Base-by-base conservation (phyloP, 2,113 vertebrate genomes). In the Gulo gulo region DNA sequence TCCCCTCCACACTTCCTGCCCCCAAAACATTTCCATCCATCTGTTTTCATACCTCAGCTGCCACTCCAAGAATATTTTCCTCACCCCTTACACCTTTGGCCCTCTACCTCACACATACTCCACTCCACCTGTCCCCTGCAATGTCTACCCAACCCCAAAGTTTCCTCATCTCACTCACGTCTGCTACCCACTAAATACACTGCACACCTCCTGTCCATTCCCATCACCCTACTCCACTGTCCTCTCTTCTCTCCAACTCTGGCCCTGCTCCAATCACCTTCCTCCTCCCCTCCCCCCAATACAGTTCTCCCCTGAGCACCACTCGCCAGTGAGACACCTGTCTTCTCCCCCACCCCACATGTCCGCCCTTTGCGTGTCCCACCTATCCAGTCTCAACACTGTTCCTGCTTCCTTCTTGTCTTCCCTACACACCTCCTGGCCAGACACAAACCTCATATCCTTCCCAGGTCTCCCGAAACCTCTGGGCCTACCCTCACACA, bases 11-110 rank as follows among this genome's bases (percentile, higher is more conserved):
- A 93, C 2, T 39, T 93, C 59, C 86, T 89, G 31, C 20, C 52
- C 67, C 67, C 79, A 52, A 87, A 97, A 93, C 52, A 59, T 24
- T 91, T 94, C 73, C 80, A 65, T 79, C 85, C 69, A 63, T 71
- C 84, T 63, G 84, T 81, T 67, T 76, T 34, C 82, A 63, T n/a
- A 36, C 59, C 50, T 67, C 63, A 74, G 61, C 52, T 74, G 78
- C 63, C 78, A 52, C 39, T 88, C 50, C 82, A 88, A 91, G 36
- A 88, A 47, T 45, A 84, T 7, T 59, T 61, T 39, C 73, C 31
- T 94, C 81, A 16, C 34, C n/a, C 12, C 26, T 34, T 11, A 39
- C 50, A n/a, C 67, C n/a, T 61, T 13, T 34, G 12, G 67, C 45
- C 52, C 6, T 57, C 59, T 55, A 80, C 26, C 29, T 71, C 59